These are phyloP conservation scores for Microplitis manilae DNA, from an alignment of 2,888 invertebrate genomes.

Conservation along the genomic window DNA sequence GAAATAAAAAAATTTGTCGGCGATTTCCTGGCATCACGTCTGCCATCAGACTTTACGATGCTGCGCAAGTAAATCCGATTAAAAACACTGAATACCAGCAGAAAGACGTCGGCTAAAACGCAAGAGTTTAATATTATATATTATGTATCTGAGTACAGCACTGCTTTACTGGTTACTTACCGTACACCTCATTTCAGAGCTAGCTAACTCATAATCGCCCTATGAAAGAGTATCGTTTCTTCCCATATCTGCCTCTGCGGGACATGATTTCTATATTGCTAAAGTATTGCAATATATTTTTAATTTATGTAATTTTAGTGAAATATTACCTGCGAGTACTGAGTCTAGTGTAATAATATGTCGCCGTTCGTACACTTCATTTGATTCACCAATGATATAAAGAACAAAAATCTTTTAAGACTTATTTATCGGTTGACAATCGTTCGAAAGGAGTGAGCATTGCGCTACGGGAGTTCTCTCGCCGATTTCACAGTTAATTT, in stretches of 20 bases:
- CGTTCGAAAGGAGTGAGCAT: slow-evolving; percentile 27
- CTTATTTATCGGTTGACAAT: slow-evolving; percentile 32
- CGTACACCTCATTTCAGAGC: background rate
- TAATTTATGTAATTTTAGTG: background rate
- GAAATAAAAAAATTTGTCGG: slow-evolving; percentile 9
- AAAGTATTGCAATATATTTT: background rate
- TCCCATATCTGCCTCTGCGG: slow-evolving; percentile 41
- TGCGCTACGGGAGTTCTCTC: slow-evolving; percentile 63
- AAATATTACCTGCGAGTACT: slow-evolving; percentile 49
- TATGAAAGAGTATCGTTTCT: background rate
- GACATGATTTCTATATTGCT: slow-evolving; percentile 43
- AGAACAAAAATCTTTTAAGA: slow-evolving; percentile 25
- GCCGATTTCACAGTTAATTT: slow-evolving; percentile 60
- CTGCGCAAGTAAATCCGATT: slow-evolving; percentile 50
- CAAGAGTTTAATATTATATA: background rate
- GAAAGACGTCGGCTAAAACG: background rate
- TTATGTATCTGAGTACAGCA: background rate
- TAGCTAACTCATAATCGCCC: background rate
- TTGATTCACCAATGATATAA: slow-evolving; percentile 4
- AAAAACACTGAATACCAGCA: slow-evolving; percentile 44
- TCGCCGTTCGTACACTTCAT: slow-evolving; percentile 42
- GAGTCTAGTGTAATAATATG: slow-evolving; percentile 49
- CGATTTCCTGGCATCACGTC: slow-evolving; percentile 19
- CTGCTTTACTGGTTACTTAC: background rate
- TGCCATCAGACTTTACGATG: slow-evolving; percentile 36